A percentile compares a stretch with the other conserved stretches of the same genome.
Conservation (phyloP, 2,113 vertebrate species). For the Plecotus auritus region DNA sequence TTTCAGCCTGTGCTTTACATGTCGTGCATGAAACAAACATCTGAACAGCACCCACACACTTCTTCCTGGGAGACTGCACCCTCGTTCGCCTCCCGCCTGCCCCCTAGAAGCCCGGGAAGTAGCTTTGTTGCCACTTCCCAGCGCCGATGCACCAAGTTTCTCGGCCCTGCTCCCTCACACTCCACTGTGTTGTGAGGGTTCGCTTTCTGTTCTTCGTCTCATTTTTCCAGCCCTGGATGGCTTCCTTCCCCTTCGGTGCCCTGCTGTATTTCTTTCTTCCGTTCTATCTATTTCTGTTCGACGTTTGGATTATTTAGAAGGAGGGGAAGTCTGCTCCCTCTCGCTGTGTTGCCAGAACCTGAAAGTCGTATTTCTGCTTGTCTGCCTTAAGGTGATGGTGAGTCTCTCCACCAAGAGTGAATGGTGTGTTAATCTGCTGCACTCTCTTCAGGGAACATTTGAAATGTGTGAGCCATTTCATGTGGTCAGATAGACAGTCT, state of each 20-base stretch:
- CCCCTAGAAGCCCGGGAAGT: neutral
- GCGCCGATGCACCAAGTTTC: neutral
- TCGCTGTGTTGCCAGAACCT: neutral
- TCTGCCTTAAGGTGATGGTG: no score
- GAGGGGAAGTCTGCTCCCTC: neutral
- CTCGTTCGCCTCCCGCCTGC: no score
- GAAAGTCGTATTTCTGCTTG: neutral
- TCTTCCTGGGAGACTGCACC: neutral
- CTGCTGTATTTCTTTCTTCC: neutral
- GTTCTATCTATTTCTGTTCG: neutral
- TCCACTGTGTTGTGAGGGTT: neutral
- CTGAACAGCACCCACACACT: neutral
- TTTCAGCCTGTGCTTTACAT: neutral
- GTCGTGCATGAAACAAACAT: neutral
- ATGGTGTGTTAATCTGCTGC: neutral
- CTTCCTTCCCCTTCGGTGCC: neutral
- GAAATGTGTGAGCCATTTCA: neutral
- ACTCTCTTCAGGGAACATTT: neutral
- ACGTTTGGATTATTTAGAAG: slow-evolving; percentile 11
- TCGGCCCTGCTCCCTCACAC: neutral
- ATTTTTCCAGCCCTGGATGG: neutral
- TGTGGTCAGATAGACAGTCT: neutral
- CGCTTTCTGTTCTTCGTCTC: neutral
- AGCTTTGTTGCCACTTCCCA: neutral
- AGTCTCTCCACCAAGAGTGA: neutral